Evolutionary conservation across 2,888 invertebrate species (phyloP), one percentile per base, ranked within the genome.

Genomic region (Chironomus tentans): DNA sequence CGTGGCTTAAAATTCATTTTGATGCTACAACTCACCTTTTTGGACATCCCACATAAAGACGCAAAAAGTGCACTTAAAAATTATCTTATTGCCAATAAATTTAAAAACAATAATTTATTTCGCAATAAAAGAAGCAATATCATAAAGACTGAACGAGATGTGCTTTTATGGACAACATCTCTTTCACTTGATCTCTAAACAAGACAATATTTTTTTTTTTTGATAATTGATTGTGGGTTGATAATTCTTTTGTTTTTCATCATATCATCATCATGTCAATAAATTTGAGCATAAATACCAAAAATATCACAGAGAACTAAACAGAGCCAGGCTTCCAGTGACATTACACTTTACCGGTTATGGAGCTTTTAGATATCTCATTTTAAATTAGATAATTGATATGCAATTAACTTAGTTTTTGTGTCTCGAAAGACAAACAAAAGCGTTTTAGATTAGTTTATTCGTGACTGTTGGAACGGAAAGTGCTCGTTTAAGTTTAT

Each of bases 381-480:
- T 47, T 4, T 68, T 74, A 74, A 74, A 74, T 74, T 74, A 74
- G 74, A 74, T 74, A 74, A 74, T 74, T 74, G 74, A 74, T n/a
- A 47, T 18, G 48, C 61, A 74, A 68, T 74, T 74, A 61, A 74
- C 47, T 7, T 72, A 28, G 38, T 13, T 61, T 72, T 38, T 38
- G 38, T 28, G 50, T 71, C 22, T 22, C 22, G 24, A 12, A 46
- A 38, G 7, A 46, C 50, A n/a, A n/a, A 70, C 2, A 2, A 47
- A 38, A 18, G 1, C 1, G 12, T 21, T 65, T 62, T 74, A 15
- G 46, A 47, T 74, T 68, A 74, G 74, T 74, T 68, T 74, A 47
- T 68, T 48, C 21, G 68, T 21, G 22, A 47, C 46, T n/a, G 22
- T 74, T 10, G 62, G 15, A 22, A 47, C 68, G 68, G 46, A 7